Evolutionary conservation across 2,888 invertebrate species (phyloP).

Genomic region (Tromatobia lineatoria): DNA sequence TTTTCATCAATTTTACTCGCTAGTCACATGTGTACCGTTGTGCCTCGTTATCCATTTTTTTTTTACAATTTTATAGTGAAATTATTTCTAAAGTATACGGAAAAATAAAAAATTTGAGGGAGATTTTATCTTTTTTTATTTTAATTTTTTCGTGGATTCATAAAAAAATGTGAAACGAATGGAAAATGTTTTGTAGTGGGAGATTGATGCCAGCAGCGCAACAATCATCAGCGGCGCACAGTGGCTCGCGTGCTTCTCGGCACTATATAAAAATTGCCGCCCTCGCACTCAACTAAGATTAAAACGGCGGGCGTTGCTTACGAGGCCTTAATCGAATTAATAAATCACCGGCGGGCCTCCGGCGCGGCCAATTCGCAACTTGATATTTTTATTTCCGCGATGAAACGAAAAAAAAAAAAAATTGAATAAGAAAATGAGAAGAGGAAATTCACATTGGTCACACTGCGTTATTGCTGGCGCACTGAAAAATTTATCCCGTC

Average conservation of each 20-base stretch:
- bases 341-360: slow-evolving; percentile 77
- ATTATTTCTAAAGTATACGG: neutral
- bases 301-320: slow-evolving; percentile 78
- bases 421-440: slow-evolving; percentile 28
- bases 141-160: neutral
- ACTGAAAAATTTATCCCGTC: slow-evolving; percentile 23
- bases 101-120: neutral
- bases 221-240: slow-evolving; percentile 63
- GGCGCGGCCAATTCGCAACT: slow-evolving; percentile 77
- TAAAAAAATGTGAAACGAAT: neutral
- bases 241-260: slow-evolving; percentile 79
- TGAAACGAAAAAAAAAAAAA: slow-evolving; percentile 38
- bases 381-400: slow-evolving; percentile 79
- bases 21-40: slow-evolving; percentile 30
- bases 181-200: slow-evolving; percentile 11
- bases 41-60: slow-evolving; percentile 29
- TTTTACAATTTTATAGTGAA: neutral
- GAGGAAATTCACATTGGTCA: slow-evolving; percentile 39
- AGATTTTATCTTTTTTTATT: neutral
- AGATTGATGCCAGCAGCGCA: slow-evolving; percentile 25
- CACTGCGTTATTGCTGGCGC: slow-evolving; percentile 18
- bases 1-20: neutral
- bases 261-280: slow-evolving; percentile 79
- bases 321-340: slow-evolving; percentile 82
- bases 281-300: slow-evolving; percentile 79